Conservation (phyloP, 2,888 invertebrate genomes). For the Eutolmus rufibarbis region DNA sequence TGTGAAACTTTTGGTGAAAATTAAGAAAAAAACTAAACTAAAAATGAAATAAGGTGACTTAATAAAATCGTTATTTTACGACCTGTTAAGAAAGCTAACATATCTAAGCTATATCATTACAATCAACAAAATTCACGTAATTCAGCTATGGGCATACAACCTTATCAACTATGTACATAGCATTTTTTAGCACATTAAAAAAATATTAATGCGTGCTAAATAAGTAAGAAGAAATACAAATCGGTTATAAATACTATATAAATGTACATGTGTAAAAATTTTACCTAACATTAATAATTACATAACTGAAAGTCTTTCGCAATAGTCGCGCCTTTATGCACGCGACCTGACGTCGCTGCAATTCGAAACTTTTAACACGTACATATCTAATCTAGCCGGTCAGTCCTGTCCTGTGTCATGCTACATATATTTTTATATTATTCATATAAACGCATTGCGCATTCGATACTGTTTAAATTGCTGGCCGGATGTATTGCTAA, state of each 20-base stretch:
- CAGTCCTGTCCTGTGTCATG: neutral
- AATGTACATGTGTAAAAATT: neutral
- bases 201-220: neutral
- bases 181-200: neutral
- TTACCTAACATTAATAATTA: neutral
- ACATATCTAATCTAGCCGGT: neutral
- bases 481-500: neutral
- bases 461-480: neutral
- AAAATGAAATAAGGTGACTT: neutral
- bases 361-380: neutral
- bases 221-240: neutral
- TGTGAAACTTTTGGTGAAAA: neutral
- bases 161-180: neutral
- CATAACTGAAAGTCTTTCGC: neutral
- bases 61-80: neutral
- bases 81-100: neutral
- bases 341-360: neutral
- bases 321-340: neutral
- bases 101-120: neutral
- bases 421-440: neutral
- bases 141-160: neutral
- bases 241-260: neutral
- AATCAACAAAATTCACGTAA: neutral
- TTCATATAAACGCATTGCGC: neutral
- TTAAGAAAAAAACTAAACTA: neutral